Evolutionary conservation across 2,888 invertebrate genomes (phyloP), one percentile per base, ranked within the genome.

Genomic region (Mythimna lalbum): DNA sequence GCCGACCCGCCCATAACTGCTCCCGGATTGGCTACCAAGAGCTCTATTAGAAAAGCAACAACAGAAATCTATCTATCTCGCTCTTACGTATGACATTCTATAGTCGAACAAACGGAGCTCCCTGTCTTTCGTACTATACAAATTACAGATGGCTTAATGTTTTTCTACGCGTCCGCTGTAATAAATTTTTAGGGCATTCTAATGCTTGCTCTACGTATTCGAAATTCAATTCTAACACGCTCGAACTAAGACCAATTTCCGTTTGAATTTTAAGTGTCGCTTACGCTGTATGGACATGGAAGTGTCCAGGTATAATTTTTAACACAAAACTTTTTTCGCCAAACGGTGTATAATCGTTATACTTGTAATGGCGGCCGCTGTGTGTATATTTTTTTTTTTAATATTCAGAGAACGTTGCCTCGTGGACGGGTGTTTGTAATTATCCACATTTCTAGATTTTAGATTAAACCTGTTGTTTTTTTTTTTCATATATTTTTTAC

Each of bases 131-230:
- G 64, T 86, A 88, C 89, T 87, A 89, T 87, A 92, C 90, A 94
- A 93, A 95, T 94, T 94, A 93, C 92, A 90, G 89, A 93, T 93
- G 91, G 93, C 90, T 93, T 93, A 92, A 90, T 84, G 91, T 93
- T 95, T 93, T 95, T 93, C 93, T 93, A 93, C 93, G 86, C 87
- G 91, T 89, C 84, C 87, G 90, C 90, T 91, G 76, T 88, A 84
- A 89, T 88, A 87, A 84, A 87, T 86, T 91, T 93, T 92, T 90
- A 90, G 90, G 90, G 86, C 86, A 90, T 88, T 90, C 89, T 92
- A 92, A 88, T 85, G 80, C 70, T 71, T 50, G 49, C 1, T 7
- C 5, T n/a, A 0, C 4, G 17, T 63, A 71, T 47, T 68, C 63
- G 0, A 91, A 84, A 84, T 69, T 81, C 39, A 72, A 78, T 68